Evolutionary conservation across 30 jellyfish, hydroid and myxozoan species (phyloP), one percentile per base, ranked within the genome.

Genomic region (Haliclystus octoradiatus): DNA sequence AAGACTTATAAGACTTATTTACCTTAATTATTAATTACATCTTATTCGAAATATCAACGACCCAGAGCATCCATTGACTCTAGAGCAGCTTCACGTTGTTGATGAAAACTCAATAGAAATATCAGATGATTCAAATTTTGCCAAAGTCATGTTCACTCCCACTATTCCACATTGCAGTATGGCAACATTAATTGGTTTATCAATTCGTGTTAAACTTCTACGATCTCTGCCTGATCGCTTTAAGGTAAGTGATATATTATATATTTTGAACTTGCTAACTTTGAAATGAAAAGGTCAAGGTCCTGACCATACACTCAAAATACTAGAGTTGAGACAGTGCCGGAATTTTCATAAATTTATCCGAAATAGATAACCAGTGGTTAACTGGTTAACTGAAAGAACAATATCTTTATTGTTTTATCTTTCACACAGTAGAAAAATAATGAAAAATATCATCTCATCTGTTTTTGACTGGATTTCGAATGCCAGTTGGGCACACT

Each of bases 151-250:
- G 78, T 88, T 79, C 76, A 88, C 97, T 12, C 97, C 97, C 1
- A 88, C 97, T 14, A 88, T 88, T 4, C 97, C 97, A 12, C 95
- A 88, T 49, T 88, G 97, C 68, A 80, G 97, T 61, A 88, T 88
- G 97, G 95, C 97, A 30, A 80, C 97, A 15, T 50, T 88, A 63
- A 88, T 88, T 68, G 97, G 97, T 2, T 68, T 88, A 22, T 80
- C 95, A 4, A 88, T 88, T 14, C 72, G 94, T 15, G 97, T 81
- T 15, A 83, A 75, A 89, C 84, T 88, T 9, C 50, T 81, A 50
- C 62, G 97, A 50, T 79, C 95, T 26, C 77, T 88, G 19, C 97
- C 97, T 0, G 80, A 90, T 19, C 64, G 94, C 67, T 86, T 65
- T 68, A 86, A 86, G 94, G 96, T 86, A 66, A n/a, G n/a, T n/a